These are phyloP conservation scores for Malurus leucopterus DNA, from an alignment of 2,797 vertebrate genomes.

Conservation along the genomic window DNA sequence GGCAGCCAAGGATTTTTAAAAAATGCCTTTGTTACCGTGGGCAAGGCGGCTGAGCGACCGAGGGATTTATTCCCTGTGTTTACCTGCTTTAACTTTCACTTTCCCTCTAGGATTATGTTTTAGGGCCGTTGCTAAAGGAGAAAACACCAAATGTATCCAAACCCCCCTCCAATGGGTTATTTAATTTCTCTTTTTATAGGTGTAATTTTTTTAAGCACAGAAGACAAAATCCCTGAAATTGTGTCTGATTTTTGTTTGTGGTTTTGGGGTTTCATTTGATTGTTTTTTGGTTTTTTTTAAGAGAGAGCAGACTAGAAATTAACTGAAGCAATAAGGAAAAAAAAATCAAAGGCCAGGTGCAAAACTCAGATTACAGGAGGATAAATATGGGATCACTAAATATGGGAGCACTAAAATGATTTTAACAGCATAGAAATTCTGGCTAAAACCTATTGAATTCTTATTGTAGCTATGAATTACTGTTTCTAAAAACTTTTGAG, in stretches of 20 bases:
- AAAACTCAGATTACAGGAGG: background rate
- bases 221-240: background rate
- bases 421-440: background rate
- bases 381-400: too few species aligned
- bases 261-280: background rate
- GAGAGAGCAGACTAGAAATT: background rate
- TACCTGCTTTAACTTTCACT: background rate
- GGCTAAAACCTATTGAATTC: background rate
- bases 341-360: background rate
- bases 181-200: background rate
- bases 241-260: background rate
- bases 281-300: background rate
- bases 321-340: background rate
- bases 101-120: fast-evolving
- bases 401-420: background rate
- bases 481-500: background rate
- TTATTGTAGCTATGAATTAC: background rate
- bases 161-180: background rate
- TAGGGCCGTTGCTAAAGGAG: background rate
- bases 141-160: background rate
- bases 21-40: background rate
- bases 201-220: background rate
- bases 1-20: background rate
- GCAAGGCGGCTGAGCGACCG: background rate
- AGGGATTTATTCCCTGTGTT: background rate